phyloP scores from a whole-genome alignment of 2,797 vertebrate genomes.

The Setipinna tenuifilis region DNA sequence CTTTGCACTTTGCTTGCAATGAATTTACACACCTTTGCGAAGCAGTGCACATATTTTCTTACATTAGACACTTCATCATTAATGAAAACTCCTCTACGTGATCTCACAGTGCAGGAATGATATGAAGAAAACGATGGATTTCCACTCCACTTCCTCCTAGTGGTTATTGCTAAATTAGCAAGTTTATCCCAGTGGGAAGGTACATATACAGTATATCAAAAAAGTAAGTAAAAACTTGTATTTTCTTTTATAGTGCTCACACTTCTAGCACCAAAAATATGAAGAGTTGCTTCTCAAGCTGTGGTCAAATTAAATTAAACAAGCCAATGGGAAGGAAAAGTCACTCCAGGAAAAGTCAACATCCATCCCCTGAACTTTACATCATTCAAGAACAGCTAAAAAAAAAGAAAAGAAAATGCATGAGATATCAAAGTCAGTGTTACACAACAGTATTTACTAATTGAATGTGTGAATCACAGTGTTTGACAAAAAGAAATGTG shows the following conservation, averaged over 20 bases:
- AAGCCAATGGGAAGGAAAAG: too few relatives aligned
- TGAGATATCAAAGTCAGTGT: background rate
- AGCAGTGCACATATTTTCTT: too few relatives aligned
- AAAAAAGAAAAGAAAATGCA: background rate
- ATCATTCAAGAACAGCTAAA: background rate
- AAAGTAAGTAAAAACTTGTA: background rate
- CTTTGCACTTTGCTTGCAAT: too few relatives aligned
- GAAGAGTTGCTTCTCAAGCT: too few relatives aligned
- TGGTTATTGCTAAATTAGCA: background rate
- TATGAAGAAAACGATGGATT: background rate
- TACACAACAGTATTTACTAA: background rate
- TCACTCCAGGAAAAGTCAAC: background rate
- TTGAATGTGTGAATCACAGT: background rate
- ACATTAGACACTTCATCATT: too few relatives aligned
- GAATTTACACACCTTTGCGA: too few relatives aligned
- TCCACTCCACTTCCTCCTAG: background rate
- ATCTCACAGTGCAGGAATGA: background rate
- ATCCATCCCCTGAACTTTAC: background rate
- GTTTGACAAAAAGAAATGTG: background rate
- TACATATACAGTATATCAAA: too few relatives aligned
- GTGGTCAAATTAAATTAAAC: too few relatives aligned
- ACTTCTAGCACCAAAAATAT: too few relatives aligned
- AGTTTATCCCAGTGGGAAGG: background rate
- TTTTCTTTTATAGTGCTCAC: background rate
- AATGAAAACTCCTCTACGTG: too few relatives aligned